phyloP scores from a whole-genome alignment of 2,113 vertebrate genomes.

The Sarotherodon lohbergeri region DNA sequence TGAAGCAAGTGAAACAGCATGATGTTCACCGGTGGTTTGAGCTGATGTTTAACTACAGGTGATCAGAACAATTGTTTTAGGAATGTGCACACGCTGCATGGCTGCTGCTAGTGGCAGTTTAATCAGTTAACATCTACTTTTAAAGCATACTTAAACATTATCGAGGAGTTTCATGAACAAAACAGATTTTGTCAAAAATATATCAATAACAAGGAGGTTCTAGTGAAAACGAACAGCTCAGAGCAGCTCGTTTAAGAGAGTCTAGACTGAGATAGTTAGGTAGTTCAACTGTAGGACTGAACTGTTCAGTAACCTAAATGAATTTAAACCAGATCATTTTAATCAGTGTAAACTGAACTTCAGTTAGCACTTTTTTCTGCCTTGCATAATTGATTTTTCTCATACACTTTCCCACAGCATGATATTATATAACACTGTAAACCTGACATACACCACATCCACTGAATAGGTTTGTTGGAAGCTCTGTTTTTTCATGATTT shows the following conservation, averaged over 20 bases:
- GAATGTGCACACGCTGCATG: not conserved
- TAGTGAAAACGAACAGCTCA: not conserved
- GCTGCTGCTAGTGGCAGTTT: not conserved
- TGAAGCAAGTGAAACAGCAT: not conserved
- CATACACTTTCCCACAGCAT: not conserved
- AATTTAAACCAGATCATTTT: not conserved
- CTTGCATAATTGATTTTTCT: not conserved
- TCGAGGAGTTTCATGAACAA: not conserved
- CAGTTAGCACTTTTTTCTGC: not conserved
- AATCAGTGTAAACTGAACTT: not conserved
- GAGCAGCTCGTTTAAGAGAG: not conserved
- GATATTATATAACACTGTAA: not conserved
- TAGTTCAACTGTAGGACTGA: not conserved
- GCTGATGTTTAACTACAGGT: not conserved
- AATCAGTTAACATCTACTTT: not conserved
- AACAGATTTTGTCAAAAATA: not conserved
- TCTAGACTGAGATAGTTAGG: rapidly evolving
- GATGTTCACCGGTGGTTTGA: not conserved
- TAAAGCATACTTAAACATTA: not conserved
- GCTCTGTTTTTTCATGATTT: not conserved
- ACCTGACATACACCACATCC: not conserved
- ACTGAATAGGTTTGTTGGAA: not conserved
- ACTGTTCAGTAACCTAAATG: not conserved
- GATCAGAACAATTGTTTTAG: not conserved
- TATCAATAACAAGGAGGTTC: not conserved